These are phyloP conservation scores for Terebella lapidaria DNA, from an alignment of 2,888 invertebrate species.

Conservation along the genomic window DNA sequence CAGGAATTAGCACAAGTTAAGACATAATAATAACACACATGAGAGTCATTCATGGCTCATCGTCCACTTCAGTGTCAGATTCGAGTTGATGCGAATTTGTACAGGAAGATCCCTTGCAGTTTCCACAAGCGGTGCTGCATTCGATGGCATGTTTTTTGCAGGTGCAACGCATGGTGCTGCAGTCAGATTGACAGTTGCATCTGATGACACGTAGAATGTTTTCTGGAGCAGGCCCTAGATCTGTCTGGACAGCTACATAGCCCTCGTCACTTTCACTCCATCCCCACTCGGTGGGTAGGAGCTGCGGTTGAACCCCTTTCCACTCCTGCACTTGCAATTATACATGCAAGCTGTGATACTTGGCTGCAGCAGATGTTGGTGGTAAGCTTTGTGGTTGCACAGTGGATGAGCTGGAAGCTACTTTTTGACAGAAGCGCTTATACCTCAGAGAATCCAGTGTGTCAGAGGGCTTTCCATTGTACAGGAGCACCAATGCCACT, in stretches of 20 bases:
- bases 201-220: slow-evolving; percentile 20
- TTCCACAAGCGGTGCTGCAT: slow-evolving; percentile 14
- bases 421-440: slow-evolving; percentile 18
- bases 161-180: slow-evolving; percentile 19
- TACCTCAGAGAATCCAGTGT: neutral
- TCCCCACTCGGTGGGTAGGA: slow-evolving; percentile 24
- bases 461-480: neutral
- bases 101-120: slow-evolving; percentile 8
- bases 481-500: neutral
- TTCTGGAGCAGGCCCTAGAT: slow-evolving; percentile 23
- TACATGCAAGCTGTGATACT: slow-evolving; percentile 22
- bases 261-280: slow-evolving; percentile 16
- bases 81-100: neutral
- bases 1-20: no score
- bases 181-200: slow-evolving; percentile 26
- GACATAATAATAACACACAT: no score
- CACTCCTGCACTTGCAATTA: slow-evolving; percentile 27
- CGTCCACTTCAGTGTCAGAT: neutral
- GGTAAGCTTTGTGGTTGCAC: slow-evolving; percentile 23
- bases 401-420: slow-evolving; percentile 7
- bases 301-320: slow-evolving; percentile 10
- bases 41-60: no score
- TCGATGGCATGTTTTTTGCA: slow-evolving; percentile 16
- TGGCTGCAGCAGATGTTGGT: slow-evolving; percentile 27
- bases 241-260: slow-evolving; percentile 10